phyloP scores from a whole-genome alignment of 2,797 vertebrate species.

The Epinephelus coioides region DNA sequence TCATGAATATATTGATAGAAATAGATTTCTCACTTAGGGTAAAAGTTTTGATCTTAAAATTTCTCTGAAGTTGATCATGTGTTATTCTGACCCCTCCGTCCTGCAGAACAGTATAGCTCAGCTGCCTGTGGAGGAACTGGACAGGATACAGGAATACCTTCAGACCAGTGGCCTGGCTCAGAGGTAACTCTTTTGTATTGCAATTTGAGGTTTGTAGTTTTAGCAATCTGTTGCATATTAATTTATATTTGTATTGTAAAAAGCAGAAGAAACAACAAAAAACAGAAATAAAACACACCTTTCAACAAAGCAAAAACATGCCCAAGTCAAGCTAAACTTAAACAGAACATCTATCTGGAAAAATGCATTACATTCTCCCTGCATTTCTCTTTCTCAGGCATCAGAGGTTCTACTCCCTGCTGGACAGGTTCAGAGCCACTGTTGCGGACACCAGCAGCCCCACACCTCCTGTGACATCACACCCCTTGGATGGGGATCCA shows the following conservation, averaged over 20 bases:
- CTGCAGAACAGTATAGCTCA: conserved; percentile 94
- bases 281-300: background rate
- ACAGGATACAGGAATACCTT: conserved; percentile 95
- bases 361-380: background rate
- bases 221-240: background rate
- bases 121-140: conserved; percentile 94
- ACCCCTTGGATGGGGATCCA: conserved; percentile 93
- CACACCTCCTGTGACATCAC: conserved; percentile 89
- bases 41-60: background rate
- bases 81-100: background rate
- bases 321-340: background rate
- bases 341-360: too few species aligned
- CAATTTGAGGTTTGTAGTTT: background rate
- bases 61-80: background rate
- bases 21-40: background rate
- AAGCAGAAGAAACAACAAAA: background rate
- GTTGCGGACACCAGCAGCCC: conserved; percentile 91
- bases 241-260: background rate
- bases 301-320: background rate
- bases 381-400: conserved; percentile 85
- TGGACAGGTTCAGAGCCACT: conserved; percentile 96
- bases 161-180: conserved; percentile 94
- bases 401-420: conserved; percentile 97
- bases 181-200: conserved; percentile 84
- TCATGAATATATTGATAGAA: background rate